Base-by-base conservation (phyloP, 2,888 invertebrate species). In the Chymomyza caudatula region DNA sequence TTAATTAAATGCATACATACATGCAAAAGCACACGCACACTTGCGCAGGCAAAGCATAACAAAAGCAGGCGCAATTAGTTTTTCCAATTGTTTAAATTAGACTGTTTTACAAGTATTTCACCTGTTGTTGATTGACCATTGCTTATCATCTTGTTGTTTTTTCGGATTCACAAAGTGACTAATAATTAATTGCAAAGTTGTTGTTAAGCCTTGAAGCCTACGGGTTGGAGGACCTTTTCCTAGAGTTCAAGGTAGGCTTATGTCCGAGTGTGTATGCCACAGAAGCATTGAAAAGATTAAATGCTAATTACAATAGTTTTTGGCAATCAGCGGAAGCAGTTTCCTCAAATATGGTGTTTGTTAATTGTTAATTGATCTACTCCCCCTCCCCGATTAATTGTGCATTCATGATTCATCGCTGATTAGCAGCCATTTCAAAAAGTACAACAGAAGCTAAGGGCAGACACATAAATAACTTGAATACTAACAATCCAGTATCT, bases 41-140 rank as follows among this genome's bases (percentile, higher is more conserved):
- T 3, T 20, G 51, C 22, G 11, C n/a, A 15, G 11, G 11, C 15
- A 54, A 82, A 75, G 63, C 77, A 79, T 70, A 79, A 83, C 77
- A 83, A 77, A 67, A 83, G 69, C 69, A 70, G 65, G 60, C 54
- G 58, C 59, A 71, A 56, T 42, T 13, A 57, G 51, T 64, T 62
- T 63, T 61, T 56, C 17, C 51, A 19, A 20, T 59, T 29, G 23
- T 20, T 58, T 44, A 8, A 15, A 6, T 29, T 60, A 52, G 8
- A n/a, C 8, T 25, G 37, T 42, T 25, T 25, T 54, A 11, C 15
- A n/a, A 2, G n/a, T 2, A 25, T 23, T 62, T 53, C 62, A 80
- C 74, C 78, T 77, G 83, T 80, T 77, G 72, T 53, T 20, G 13
- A 49, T 19, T 51, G 2, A 5, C 20, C 51, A 17, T 11, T 6